Evolutionary conservation across 2,888 invertebrate species (phyloP).

Genomic region (Thecophora atra): DNA sequence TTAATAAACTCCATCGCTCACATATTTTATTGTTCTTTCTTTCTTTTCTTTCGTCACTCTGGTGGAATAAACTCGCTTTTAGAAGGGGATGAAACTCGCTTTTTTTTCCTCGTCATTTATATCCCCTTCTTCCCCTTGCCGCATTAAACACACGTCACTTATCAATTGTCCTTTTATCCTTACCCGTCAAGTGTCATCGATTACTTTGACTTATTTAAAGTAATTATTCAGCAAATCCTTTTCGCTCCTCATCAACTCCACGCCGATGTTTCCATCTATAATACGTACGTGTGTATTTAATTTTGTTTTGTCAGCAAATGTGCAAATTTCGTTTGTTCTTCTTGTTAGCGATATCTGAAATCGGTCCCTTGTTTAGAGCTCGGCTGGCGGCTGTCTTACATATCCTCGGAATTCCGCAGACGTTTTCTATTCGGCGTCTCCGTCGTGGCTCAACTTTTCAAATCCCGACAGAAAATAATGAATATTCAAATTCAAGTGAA

Average conservation of each 20-base stretch:
- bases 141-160: not conserved
- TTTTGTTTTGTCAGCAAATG: slow-evolving; percentile 37
- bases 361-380: not conserved
- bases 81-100: slow-evolving; percentile 65
- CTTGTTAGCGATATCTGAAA: not conserved
- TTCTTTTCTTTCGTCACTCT: too few species aligned
- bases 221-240: slow-evolving; percentile 23
- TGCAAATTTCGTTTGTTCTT: slow-evolving; percentile 38
- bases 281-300: not conserved
- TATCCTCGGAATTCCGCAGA: slow-evolving; percentile 52
- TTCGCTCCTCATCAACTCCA: slow-evolving; percentile 3
- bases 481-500: slow-evolving; percentile 53
- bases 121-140: not conserved
- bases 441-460: slow-evolving; percentile 32
- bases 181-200: slow-evolving; percentile 25
- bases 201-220: slow-evolving; percentile 28
- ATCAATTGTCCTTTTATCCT: not conserved
- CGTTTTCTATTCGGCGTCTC: slow-evolving; percentile 46
- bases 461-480: slow-evolving; percentile 49
- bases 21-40: too few species aligned
- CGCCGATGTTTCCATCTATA: not conserved
- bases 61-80: too few species aligned
- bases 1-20: too few species aligned
- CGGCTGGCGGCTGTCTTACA: not conserved
- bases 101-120: not conserved